Percentiles rank a stretch among this genome's conserved stretches.
These are phyloP conservation scores for Rhorus exstirpatorius DNA, from an alignment of 2,888 invertebrate genomes.

Conservation along the genomic window DNA sequence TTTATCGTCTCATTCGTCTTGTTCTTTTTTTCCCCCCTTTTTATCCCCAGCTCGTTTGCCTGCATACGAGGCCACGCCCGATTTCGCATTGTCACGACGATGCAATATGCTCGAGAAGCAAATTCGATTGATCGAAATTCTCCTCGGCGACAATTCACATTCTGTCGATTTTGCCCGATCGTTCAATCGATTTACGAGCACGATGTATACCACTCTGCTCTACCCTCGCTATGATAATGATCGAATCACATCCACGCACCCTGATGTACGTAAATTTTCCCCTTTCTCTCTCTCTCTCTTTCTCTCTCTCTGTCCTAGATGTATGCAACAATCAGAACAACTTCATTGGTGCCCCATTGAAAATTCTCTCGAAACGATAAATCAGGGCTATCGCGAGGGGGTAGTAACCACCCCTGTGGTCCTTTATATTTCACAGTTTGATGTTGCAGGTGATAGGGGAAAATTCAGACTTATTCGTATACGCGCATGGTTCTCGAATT, in stretches of 20 bases:
- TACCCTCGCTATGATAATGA: constrained; percentile 57
- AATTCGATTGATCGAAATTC: constrained; percentile 48
- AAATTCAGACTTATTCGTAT: background rate
- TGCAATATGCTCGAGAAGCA: constrained; percentile 40
- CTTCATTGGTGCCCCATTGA: constrained; percentile 76
- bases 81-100: constrained; percentile 47
- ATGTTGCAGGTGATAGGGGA: constrained; percentile 1
- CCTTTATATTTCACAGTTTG: background rate
- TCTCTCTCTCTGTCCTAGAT: background rate
- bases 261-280: constrained; percentile 30
- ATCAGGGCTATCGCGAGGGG: constrained; percentile 61
- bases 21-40: constrained; percentile 26
- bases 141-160: background rate
- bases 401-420: background rate
- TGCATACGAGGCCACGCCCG: constrained; percentile 54
- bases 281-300: constrained; percentile 16
- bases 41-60: constrained; percentile 32
- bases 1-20: constrained; percentile 40
- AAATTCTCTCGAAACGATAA: constrained; percentile 73
- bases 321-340: constrained; percentile 66
- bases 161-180: constrained; percentile 43
- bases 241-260: constrained; percentile 64
- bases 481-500: too few species aligned
- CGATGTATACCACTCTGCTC: background rate
- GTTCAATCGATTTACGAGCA: constrained; percentile 59